These are phyloP conservation scores for Psammodynastes pulverulentus DNA, from an alignment of 2,113 vertebrate genomes.

Conservation along the genomic window DNA sequence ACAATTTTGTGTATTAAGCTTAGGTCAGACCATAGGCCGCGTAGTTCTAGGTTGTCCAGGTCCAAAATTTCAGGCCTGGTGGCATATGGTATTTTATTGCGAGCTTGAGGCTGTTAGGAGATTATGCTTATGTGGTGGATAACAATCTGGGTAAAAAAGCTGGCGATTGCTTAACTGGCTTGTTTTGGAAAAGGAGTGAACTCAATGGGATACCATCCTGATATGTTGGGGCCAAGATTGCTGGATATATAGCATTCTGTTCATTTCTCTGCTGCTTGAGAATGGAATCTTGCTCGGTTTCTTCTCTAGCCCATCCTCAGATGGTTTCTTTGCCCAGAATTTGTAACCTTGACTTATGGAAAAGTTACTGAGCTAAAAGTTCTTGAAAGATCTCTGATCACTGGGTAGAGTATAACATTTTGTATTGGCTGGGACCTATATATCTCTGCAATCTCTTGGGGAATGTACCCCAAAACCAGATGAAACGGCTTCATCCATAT, in stretches of 20 bases:
- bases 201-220: neutral
- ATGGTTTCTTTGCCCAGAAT: neutral
- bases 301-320: too few species aligned
- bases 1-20: too few species aligned
- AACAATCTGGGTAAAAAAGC: too few species aligned
- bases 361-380: neutral
- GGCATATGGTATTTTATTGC: too few species aligned
- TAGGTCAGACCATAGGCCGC: too few species aligned
- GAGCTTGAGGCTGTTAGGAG: constrained; percentile 39
- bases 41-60: too few species aligned
- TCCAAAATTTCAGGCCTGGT: too few species aligned
- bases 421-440: neutral
- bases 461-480: too few species aligned
- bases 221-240: neutral
- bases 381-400: neutral
- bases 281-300: neutral
- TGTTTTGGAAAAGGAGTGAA: neutral
- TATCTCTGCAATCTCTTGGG: neutral
- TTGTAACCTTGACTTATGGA: neutral
- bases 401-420: neutral
- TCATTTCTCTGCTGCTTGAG: neutral
- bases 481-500: neutral
- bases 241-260: constrained; percentile 39
- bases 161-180: neutral
- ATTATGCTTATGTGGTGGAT: neutral